These are phyloP conservation scores for Oreohelix idahoensis DNA, from an alignment of 1,140 invertebrate species.

Conservation along the genomic window DNA sequence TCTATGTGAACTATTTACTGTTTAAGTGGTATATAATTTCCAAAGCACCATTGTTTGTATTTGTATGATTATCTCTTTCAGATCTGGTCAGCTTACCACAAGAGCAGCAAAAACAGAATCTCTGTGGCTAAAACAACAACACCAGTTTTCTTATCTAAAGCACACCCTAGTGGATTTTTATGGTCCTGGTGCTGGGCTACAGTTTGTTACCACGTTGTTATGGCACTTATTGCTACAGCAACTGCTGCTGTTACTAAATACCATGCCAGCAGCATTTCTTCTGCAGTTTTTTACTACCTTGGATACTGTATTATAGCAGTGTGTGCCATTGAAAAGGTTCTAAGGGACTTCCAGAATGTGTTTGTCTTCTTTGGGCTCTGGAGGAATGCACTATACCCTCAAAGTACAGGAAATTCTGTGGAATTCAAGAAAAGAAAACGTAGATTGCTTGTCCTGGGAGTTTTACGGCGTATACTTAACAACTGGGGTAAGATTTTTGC, in stretches of 20 bases:
- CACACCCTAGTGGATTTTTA: conserved; percentile 49
- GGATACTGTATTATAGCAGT: conserved; percentile 66
- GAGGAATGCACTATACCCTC: conserved; percentile 67
- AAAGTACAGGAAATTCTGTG: conserved; percentile 35
- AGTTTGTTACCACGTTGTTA: conserved; percentile 63
- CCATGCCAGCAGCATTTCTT: conserved; percentile 38
- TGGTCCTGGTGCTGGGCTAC: conserved; percentile 63
- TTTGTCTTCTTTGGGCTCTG: conserved; percentile 67
- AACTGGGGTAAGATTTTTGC: conserved; percentile 63
- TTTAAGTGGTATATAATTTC: too few species aligned
- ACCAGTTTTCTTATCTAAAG: conserved; percentile 31
- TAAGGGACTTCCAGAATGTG: conserved; percentile 66
- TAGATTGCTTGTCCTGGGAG: conserved; percentile 55
- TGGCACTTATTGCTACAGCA: conserved; percentile 55
- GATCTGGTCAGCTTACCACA: background rate
- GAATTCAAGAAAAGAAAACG: conserved; percentile 48
- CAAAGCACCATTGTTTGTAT: too few species aligned
- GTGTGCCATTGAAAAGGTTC: conserved; percentile 63
- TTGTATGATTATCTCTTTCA: background rate
- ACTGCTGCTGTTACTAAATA: conserved; percentile 50
- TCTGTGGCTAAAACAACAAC: conserved; percentile 31
- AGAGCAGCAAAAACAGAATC: conserved; percentile 52
- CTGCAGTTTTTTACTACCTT: conserved; percentile 42
- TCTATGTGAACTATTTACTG: too few species aligned
- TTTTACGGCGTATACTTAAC: conserved; percentile 60